Evolutionary conservation across 2,113 vertebrate species (phyloP).

Genomic region (Galeopterus variegatus): DNA sequence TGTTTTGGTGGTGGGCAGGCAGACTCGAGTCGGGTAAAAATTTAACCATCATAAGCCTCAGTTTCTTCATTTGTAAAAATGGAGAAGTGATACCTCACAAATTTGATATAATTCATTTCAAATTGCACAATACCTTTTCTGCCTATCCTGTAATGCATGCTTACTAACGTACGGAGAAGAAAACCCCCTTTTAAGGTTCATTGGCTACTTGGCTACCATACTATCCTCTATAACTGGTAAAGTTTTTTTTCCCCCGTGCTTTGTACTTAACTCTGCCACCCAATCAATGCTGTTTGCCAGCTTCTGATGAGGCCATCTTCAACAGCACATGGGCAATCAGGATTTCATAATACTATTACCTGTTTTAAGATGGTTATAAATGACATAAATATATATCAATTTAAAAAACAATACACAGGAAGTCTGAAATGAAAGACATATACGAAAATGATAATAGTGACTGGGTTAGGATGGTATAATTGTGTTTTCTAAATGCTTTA

Average conservation of each 20-base stretch:
- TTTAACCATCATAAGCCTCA: no score
- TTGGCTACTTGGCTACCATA: no score
- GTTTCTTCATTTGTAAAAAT: no score
- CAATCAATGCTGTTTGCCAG: background rate
- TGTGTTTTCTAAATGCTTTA: slow-evolving; percentile 30
- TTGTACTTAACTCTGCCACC: background rate
- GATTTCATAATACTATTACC: background rate
- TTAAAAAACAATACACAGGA: background rate
- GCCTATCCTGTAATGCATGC: no score
- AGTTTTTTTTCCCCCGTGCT: background rate
- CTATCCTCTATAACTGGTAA: no score
- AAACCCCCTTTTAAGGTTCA: no score
- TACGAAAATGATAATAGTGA: background rate
- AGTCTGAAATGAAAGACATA: background rate
- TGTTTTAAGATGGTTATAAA: background rate
- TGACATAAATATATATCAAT: background rate
- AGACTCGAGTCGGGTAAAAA: no score
- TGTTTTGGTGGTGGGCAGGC: no score
- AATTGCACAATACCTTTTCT: no score
- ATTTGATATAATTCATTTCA: no score
- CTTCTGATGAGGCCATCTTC: background rate
- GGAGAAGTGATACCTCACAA: no score
- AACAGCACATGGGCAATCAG: background rate
- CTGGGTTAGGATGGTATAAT: background rate
- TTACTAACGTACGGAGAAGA: no score